Conservation (phyloP, 1,140 invertebrate genomes). For the Yoshiicerus persimilis region DNA sequence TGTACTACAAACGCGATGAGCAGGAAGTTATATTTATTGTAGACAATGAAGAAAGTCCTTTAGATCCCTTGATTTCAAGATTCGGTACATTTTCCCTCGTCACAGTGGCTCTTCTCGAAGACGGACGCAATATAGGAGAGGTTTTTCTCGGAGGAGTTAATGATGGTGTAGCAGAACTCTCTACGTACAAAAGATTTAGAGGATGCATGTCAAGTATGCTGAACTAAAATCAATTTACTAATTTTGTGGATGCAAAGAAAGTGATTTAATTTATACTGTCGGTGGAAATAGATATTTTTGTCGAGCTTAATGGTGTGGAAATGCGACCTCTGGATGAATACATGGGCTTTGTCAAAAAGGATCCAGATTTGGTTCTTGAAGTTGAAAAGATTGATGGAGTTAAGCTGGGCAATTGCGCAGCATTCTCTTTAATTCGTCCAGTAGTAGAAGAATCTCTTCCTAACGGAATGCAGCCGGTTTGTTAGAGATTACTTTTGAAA, state of each 20-base stretch:
- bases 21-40: constrained; percentile 68
- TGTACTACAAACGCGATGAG: constrained; percentile 75
- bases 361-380: constrained; percentile 68
- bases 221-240: background rate
- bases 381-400: constrained; percentile 76
- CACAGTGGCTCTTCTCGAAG: background rate
- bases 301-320: constrained; percentile 72
- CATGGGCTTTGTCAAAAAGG: constrained; percentile 79
- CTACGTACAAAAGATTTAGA: constrained; percentile 78
- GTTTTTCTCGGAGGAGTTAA: constrained; percentile 83
- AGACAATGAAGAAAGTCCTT: constrained; percentile 70
- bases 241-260: background rate
- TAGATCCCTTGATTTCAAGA: constrained; percentile 51
- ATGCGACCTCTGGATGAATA: constrained; percentile 87
- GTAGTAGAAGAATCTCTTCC: background rate
- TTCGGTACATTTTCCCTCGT: background rate
- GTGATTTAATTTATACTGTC: background rate
- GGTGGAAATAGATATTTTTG: constrained; percentile 69
- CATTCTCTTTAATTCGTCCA: constrained; percentile 61
- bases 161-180: constrained; percentile 72
- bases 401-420: constrained; percentile 76
- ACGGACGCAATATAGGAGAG: constrained; percentile 55
- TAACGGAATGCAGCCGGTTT: background rate
- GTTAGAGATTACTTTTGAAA: background rate
- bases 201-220: constrained; percentile 84